Base-by-base conservation (phyloP, 2,888 invertebrate species). In the Cataglyphis altisquamis region DNA sequence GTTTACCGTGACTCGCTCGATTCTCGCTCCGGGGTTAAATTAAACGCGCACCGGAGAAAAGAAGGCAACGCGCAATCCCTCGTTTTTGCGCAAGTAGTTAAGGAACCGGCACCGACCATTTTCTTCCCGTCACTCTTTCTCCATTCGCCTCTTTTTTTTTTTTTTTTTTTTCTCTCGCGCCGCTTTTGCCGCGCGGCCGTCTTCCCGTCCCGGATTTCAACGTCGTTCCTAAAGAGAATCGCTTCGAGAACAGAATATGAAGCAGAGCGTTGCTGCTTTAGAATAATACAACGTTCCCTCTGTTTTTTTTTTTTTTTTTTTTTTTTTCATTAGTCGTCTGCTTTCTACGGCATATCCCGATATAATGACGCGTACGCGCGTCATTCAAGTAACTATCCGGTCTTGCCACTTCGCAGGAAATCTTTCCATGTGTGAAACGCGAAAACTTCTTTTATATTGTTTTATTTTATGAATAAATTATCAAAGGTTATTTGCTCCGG, bases 1-100 rank as follows among this genome's bases (percentile, higher is more conserved):
- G 83, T 89, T 67, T 88, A 87, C 88, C 88, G 89, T 87, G 90
- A 89, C 89, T 86, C 87, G 86, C 89, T 90, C 89, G 90, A 88
- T 90, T 90, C 84, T 88, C 90, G 74, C 78, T 82, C 68, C 41
- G 82, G 48, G 55, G 88, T 85, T 85, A 90, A 91, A 91, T 91
- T 91, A 90, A 91, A 89, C 86, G 86, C 86, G 85, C 68, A 64
- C 45, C 68, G 73, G 78, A 78, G 81, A 77, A 89, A 87, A 87
- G 90, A 86, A 89, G 84, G 77, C 83, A 82, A 83, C 73, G 84
- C 48, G 86, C 82, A 36, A 82, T 82, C 85, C 78, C 77, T 86
- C 90, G 85, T 86, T 88, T 73, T 86, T 84, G 57, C 70, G 83
- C 72, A 82, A 68, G 74, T 83, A 75, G 87, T 87, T 87, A 88